Evolutionary conservation across 2,888 invertebrate genomes (phyloP), one percentile per base, ranked within the genome.

Genomic region (Augochlorella aurata): DNA sequence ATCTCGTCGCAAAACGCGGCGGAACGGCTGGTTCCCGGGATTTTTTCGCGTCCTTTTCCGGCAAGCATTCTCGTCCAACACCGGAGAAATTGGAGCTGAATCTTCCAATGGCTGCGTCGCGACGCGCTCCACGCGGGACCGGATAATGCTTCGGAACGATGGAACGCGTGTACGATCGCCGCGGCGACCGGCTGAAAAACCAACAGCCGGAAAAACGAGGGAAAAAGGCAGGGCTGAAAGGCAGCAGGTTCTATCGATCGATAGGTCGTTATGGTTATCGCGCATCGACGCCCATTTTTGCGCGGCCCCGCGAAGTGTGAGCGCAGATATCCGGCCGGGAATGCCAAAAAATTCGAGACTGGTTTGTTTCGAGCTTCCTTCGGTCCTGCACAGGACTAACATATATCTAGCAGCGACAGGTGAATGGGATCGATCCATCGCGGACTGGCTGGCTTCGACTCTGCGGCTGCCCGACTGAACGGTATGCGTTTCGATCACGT

Each of bases 361-460:
- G 74, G 74, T 75, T 63, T 50, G 14, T 61, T 49, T 61, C 79
- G 63, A 52, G 61, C 71, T 71, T 75, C 65, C 69, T 69, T 49
- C 52, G 47, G 21, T 52, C 18, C 38, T 10, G 50, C 16, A 70
- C 24, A 44, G n/a, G 67, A 54, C 24, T 24, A 44, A 18, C 52
- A 54, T 74, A 47, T 69, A 71, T 65, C 38, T 45, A n/a, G 18
- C 24, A 52, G 47, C 58, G 78, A 74, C 81, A 81, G 69, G 81
- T 74, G 78, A 81, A 78, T 81, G 74, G 74, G 38, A 24, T 14
- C 44, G 66, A 78, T 78, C 78, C 74, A 74, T 77, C 54, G 49
- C 49, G 21, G 69, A 76, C 61, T 38, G 52, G 61, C 54, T 10
- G 63, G 63, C 58, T 24, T 63, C 63, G 63, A 29, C 16, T 29